phyloP scores from a whole-genome alignment of 1,140 invertebrate genomes.

The Drosophila setifemur region DNA sequence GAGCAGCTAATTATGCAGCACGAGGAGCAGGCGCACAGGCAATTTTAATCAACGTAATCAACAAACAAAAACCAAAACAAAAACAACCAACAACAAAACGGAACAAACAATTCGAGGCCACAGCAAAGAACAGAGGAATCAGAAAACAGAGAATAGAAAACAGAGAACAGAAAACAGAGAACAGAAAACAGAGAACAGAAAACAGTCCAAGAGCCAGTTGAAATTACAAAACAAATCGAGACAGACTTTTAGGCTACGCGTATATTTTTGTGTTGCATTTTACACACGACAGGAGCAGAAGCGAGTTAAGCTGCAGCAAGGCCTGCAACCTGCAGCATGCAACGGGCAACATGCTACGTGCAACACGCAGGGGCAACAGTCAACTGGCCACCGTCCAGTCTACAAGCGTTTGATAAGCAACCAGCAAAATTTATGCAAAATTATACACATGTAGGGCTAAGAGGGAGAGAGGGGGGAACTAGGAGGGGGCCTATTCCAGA shows the following conservation, averaged over 20 bases:
- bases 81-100: constrained; percentile 1
- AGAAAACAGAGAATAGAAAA: no score
- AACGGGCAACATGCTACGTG: background rate
- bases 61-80: background rate
- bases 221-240: constrained; percentile 24
- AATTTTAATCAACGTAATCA: constrained; percentile 36
- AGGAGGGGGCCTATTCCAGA: no score
- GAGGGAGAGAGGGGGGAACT: background rate
- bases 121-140: no score
- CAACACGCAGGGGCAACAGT: constrained; percentile 41
- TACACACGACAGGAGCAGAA: constrained; percentile 43
- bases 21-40: constrained; percentile 18
- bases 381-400: constrained; percentile 78
- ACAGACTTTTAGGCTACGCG: constrained; percentile 68
- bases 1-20: constrained; percentile 29
- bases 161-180: no score
- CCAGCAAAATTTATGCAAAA: constrained; percentile 33
- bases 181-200: no score
- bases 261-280: constrained; percentile 76
- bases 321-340: constrained; percentile 11
- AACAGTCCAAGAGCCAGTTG: constrained; percentile 56
- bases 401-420: constrained; percentile 71
- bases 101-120: constrained; percentile 48
- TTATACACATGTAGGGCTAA: constrained; percentile 28
- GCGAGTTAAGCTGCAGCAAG: constrained; percentile 21